These are phyloP conservation scores for Scaptomyza reducta DNA, from an alignment of 2,888 invertebrate species.

Conservation along the genomic window DNA sequence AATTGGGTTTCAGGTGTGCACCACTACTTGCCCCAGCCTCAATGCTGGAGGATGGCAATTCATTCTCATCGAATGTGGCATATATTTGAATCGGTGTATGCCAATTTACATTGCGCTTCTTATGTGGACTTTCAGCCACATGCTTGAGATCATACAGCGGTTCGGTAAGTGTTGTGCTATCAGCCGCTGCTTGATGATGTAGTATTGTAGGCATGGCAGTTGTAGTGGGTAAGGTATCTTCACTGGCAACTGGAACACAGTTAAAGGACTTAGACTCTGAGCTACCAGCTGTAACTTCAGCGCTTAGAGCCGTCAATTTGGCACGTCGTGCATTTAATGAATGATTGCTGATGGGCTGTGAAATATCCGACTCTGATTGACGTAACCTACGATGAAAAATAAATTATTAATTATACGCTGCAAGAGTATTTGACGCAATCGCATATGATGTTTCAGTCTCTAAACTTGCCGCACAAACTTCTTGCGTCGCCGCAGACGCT, in stretches of 20 bases:
- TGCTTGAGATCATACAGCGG: conserved; percentile 55
- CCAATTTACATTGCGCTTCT: conserved; percentile 84
- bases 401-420: background rate
- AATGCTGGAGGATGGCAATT: conserved; percentile 71
- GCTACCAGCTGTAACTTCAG: conserved; percentile 21
- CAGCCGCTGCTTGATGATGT: conserved; percentile 35
- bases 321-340: conserved; percentile 35
- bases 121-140: conserved; percentile 60
- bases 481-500: conserved; percentile 77
- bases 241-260: conserved; percentile 30
- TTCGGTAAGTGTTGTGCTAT: conserved; percentile 40
- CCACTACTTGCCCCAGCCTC: conserved; percentile 20
- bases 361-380: conserved; percentile 67
- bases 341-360: conserved; percentile 52
- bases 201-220: conserved; percentile 49
- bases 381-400: conserved; percentile 60
- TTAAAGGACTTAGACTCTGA: conserved; percentile 25
- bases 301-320: conserved; percentile 34
- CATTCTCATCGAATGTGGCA: conserved; percentile 75
- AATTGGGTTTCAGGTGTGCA: conserved; percentile 34
- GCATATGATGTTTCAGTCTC: background rate
- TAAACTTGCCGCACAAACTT: conserved; percentile 81
- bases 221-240: conserved; percentile 53
- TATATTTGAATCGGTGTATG: conserved; percentile 83
- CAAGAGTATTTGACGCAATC: background rate